phyloP scores from a whole-genome alignment of 1,140 invertebrate genomes.

The Aculops lycopersici region DNA sequence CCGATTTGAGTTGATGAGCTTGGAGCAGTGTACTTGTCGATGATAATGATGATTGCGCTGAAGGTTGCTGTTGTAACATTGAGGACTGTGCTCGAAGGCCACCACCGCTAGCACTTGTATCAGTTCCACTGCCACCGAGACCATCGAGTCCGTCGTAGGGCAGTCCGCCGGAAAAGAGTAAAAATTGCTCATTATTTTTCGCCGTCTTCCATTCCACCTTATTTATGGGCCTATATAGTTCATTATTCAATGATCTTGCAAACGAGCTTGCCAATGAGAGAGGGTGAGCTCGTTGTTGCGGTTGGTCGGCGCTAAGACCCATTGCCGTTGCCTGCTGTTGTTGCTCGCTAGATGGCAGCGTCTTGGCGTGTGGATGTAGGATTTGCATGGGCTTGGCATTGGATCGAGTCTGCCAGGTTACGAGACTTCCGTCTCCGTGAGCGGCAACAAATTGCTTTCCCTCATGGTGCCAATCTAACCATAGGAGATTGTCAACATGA shows the following conservation, averaged over 20 bases:
- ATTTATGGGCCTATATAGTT: slow-evolving; percentile 59
- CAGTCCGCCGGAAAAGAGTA: slow-evolving; percentile 80
- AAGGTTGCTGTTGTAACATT: too few species aligned
- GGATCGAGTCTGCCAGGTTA: slow-evolving; percentile 51
- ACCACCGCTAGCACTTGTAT: not conserved
- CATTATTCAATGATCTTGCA: slow-evolving; percentile 31
- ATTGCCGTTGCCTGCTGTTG: not conserved
- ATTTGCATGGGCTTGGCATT: slow-evolving; percentile 38
- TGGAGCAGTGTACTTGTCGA: too few species aligned
- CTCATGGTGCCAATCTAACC: slow-evolving; percentile 80
- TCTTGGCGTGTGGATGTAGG: slow-evolving; percentile 49
- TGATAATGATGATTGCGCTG: too few species aligned
- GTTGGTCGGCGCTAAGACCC: not conserved
- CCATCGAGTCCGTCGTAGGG: slow-evolving; percentile 36
- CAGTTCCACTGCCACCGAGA: not conserved
- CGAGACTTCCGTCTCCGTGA: slow-evolving; percentile 70
- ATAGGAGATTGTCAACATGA: slow-evolving; percentile 29
- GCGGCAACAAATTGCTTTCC: slow-evolving; percentile 91
- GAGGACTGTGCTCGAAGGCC: not conserved
- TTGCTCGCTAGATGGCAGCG: not conserved
- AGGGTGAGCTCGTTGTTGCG: too few species aligned
- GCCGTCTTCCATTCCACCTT: slow-evolving; percentile 79
- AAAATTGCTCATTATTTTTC: slow-evolving; percentile 43
- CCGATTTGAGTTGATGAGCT: too few species aligned
- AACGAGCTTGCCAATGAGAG: too few species aligned